These are phyloP conservation scores for Numenius arquata DNA, from an alignment of 2,113 vertebrate species.

Conservation along the genomic window DNA sequence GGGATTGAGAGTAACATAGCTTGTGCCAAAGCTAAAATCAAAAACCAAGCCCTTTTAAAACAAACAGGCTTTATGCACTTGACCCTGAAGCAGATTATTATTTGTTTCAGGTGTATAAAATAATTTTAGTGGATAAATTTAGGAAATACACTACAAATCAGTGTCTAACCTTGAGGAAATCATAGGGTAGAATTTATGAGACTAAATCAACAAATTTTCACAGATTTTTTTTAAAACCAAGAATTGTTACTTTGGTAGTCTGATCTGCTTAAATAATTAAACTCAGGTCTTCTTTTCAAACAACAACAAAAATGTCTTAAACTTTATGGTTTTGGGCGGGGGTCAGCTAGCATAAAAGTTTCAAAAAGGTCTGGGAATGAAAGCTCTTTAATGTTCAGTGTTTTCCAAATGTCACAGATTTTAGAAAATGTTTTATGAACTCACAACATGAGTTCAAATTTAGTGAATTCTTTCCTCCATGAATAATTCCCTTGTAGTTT, in stretches of 20 bases:
- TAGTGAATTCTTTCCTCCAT: not conserved
- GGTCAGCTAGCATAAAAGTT: not conserved
- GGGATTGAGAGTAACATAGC: not conserved
- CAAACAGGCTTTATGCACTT: rapidly evolving
- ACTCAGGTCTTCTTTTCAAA: not conserved
- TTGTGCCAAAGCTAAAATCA: not conserved
- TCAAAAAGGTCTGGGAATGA: not conserved
- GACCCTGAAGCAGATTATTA: not conserved
- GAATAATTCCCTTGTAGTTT: not conserved
- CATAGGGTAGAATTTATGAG: not conserved
- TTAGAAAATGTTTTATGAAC: not conserved
- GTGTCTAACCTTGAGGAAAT: not conserved
- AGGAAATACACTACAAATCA: not conserved
- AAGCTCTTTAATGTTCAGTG: not conserved
- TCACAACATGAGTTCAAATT: not conserved
- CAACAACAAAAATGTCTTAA: not conserved
- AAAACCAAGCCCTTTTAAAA: not conserved
- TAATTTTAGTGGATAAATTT: not conserved
- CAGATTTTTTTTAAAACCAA: not conserved
- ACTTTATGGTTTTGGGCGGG: not conserved
- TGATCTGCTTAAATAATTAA: not conserved
- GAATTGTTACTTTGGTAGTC: not conserved
- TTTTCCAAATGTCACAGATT: slow-evolving; percentile 5
- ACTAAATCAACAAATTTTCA: not conserved
- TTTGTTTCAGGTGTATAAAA: not conserved